Evolutionary conservation across 2,113 vertebrate genomes (phyloP).

Genomic region (Pomatostomus ruficeps): DNA sequence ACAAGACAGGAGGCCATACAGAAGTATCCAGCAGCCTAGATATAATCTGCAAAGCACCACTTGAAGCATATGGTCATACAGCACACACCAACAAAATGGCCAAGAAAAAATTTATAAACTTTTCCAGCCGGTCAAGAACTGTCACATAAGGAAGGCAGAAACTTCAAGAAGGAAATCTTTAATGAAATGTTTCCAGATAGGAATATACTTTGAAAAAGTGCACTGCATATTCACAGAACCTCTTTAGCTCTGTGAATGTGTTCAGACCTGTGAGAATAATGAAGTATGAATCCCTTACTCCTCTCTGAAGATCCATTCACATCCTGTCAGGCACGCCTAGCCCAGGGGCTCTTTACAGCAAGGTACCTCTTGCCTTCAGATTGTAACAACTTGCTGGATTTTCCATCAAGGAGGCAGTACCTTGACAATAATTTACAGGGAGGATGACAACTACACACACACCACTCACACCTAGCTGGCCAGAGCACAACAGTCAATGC

Average conservation of each 20-base stretch:
- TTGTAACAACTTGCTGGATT: background rate
- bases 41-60: background rate
- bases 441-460: background rate
- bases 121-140: background rate
- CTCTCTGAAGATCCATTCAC: background rate
- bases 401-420: background rate
- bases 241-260: fast-evolving
- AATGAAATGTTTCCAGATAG: background rate
- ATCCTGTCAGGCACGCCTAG: background rate
- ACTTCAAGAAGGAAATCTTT: background rate
- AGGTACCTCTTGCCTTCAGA: background rate
- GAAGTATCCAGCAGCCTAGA: background rate
- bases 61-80: background rate
- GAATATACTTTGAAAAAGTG: background rate
- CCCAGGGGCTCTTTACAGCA: background rate
- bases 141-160: background rate
- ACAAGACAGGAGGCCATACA: background rate
- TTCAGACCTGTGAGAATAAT: background rate
- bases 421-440: background rate
- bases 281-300: background rate
- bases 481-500: background rate
- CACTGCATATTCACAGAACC: background rate
- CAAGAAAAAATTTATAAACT: background rate
- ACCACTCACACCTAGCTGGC: background rate
- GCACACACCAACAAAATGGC: background rate